A percentile compares a stretch with the other conserved stretches of the same genome.
These are phyloP conservation scores for Euphydryas editha DNA, from an alignment of 2,888 invertebrate genomes.

Conservation along the genomic window DNA sequence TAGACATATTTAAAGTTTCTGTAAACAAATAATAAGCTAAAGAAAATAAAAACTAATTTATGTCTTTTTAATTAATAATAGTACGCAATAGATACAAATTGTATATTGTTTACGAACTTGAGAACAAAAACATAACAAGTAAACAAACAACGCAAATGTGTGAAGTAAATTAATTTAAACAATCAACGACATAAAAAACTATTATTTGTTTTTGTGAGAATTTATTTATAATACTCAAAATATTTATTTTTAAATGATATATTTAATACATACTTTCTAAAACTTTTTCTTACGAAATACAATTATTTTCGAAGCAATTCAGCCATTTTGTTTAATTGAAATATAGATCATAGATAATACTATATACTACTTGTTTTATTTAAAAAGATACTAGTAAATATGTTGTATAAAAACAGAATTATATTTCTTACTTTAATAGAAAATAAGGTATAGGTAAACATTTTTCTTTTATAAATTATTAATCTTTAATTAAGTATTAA, in stretches of 20 bases:
- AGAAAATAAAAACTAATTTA: background rate
- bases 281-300: conserved; percentile 36
- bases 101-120: conserved; percentile 30
- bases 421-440: too few species aligned
- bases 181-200: conserved; percentile 27
- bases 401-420: too few species aligned
- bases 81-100: conserved; percentile 13
- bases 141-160: conserved; percentile 80
- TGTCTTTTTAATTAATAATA: conserved; percentile 3
- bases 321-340: conserved; percentile 47
- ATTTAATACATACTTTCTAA: conserved; percentile 31
- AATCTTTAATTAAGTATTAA: too few species aligned
- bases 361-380: conserved; percentile 6
- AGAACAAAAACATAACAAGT: conserved; percentile 50
- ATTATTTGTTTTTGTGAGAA: background rate
- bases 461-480: too few species aligned
- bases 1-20: conserved; percentile 69
- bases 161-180: conserved; percentile 46
- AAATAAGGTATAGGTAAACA: too few species aligned
- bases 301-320: conserved; percentile 41
- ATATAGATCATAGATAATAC: conserved; percentile 29
- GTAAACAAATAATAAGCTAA: conserved; percentile 39
- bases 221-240: background rate
- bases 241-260: background rate
- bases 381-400: background rate